Percentiles rank a stretch among this genome's conserved stretches.
Conservation (phyloP, 2,113 vertebrate genomes). For the Spilogale gracilis region DNA sequence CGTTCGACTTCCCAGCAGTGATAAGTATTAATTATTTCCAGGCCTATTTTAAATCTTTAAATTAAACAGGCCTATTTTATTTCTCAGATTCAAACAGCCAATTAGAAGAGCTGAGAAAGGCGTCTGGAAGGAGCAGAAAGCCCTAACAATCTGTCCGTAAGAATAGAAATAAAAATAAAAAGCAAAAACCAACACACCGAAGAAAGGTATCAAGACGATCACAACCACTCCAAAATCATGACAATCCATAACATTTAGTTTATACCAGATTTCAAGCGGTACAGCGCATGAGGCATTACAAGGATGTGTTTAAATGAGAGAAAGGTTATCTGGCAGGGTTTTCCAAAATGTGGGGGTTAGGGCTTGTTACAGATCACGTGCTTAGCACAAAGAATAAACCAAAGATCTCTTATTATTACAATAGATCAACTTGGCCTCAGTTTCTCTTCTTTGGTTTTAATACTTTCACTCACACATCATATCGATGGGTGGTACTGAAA, state of each 20-base stretch:
- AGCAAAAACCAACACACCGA: not conserved
- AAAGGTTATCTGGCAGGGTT: not conserved
- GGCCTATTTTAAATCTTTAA: constrained; percentile 10
- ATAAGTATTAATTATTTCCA: constrained; percentile 20
- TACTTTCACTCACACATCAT: not conserved
- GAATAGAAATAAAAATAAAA: not conserved
- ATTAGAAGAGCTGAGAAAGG: constrained; percentile 12
- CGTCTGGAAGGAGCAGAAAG: not conserved
- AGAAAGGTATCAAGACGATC: not conserved
- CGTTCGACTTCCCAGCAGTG: not conserved
- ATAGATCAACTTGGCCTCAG: not conserved
- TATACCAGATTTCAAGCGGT: not conserved
- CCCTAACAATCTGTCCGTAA: not conserved
- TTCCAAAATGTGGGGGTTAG: not conserved
- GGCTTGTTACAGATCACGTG: not conserved
- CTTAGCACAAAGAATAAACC: not conserved
- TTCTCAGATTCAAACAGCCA: not conserved
- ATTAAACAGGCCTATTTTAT: constrained; percentile 10
- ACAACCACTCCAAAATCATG: not conserved
- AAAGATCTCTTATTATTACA: not conserved
- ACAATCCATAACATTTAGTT: not conserved
- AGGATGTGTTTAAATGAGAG: not conserved
- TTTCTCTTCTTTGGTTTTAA: not conserved
- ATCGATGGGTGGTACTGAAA: not conserved
- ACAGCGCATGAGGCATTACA: not conserved